Evolutionary conservation across 2,797 vertebrate species (phyloP).

Genomic region (Threskiornis aethiopicus): DNA sequence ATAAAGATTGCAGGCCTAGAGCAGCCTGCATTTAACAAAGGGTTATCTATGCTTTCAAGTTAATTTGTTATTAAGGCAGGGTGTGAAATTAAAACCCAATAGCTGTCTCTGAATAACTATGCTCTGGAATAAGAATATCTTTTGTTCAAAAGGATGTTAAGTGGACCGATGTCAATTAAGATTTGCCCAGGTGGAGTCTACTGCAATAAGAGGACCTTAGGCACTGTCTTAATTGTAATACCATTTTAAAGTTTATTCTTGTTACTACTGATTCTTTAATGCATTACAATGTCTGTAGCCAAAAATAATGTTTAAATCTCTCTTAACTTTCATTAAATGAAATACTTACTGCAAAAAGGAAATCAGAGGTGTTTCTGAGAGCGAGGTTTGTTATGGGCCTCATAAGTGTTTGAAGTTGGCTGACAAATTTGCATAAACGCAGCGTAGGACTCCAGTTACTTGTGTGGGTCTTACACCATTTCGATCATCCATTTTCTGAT

Average conservation of each 20-base stretch:
- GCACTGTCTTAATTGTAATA: not conserved
- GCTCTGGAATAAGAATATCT: not conserved
- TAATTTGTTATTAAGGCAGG: not conserved
- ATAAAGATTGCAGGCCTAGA: not conserved
- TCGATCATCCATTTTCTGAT: not conserved
- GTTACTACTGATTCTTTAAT: not conserved
- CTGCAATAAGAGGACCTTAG: not conserved
- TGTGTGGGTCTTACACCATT: not conserved
- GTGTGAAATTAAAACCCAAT: not conserved
- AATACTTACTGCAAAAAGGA: not conserved
- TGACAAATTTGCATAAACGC: not conserved
- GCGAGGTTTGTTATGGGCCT: not conserved
- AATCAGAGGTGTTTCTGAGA: not conserved
- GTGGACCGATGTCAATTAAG: not conserved
- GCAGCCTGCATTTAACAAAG: not conserved
- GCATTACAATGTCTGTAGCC: not conserved
- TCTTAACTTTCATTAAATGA: not conserved
- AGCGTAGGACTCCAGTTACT: not conserved
- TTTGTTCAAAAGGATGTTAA: not conserved
- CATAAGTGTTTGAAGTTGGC: not conserved
- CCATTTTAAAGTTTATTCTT: not conserved
- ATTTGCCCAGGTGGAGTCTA: not conserved
- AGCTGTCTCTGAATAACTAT: not conserved
- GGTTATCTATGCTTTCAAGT: not conserved
- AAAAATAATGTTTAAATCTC: not conserved